These are phyloP conservation scores for Corythoichthys haematopterus DNA, from an alignment of 2,113 vertebrate species.

Conservation along the genomic window DNA sequence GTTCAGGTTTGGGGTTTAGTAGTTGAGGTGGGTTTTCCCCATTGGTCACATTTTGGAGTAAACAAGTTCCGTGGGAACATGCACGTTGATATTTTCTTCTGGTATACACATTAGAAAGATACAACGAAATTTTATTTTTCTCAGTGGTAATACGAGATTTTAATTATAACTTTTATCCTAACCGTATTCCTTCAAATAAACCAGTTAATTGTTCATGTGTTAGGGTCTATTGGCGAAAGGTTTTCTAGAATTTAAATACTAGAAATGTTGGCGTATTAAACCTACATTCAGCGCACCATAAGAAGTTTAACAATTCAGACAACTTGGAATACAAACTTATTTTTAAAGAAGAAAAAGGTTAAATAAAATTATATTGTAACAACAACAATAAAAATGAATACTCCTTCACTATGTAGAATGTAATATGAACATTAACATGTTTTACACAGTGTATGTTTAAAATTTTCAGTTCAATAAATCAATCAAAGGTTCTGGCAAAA, in stretches of 20 bases:
- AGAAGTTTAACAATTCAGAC: not conserved
- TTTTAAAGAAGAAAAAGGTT: too few species aligned
- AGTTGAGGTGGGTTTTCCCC: constrained; percentile 27
- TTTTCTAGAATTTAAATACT: not conserved
- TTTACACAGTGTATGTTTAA: too few species aligned
- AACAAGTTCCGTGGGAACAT: not conserved
- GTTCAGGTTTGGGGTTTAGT: constrained; percentile 48
- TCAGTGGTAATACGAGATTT: not conserved
- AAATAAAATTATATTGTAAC: too few species aligned
- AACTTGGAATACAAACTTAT: not conserved
- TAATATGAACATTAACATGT: too few species aligned
- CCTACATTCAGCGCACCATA: not conserved
- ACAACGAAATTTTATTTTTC: not conserved
- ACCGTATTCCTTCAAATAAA: not conserved
- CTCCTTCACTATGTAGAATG: too few species aligned
- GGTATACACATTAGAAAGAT: not conserved
- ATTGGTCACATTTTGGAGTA: not conserved
- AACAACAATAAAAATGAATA: too few species aligned
- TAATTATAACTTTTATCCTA: not conserved
- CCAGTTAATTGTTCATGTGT: not conserved
- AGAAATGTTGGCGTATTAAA: not conserved
- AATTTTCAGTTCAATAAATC: too few species aligned
- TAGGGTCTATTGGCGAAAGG: not conserved
- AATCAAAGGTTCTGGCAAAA: too few species aligned
- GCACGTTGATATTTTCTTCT: not conserved